Conservation (phyloP, 2,113 vertebrate genomes). For the Oenanthe melanoleuca region DNA sequence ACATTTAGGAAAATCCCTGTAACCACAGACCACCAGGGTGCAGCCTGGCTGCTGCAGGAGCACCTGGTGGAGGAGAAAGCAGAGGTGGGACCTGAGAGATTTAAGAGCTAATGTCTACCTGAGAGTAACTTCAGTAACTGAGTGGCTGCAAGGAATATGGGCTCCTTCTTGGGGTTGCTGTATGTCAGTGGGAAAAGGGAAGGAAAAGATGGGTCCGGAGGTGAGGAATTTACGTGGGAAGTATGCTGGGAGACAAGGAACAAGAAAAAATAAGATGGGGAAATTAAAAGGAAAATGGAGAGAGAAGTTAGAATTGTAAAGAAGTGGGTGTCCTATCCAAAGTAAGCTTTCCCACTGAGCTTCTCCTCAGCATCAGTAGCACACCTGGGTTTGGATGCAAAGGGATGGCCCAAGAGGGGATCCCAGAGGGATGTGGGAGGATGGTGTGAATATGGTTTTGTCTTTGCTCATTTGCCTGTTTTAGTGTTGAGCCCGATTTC, state of each 20-base stretch:
- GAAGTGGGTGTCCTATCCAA: neutral
- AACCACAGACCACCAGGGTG: neutral
- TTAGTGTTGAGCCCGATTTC: neutral
- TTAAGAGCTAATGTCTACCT: neutral
- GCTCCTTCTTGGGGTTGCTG: neutral
- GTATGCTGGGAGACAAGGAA: neutral
- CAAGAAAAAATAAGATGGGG: neutral
- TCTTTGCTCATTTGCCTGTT: neutral
- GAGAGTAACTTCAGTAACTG: neutral
- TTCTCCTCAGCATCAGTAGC: neutral
- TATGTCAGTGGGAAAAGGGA: neutral
- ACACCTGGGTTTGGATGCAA: neutral
- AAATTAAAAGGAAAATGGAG: neutral
- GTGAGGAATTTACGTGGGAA: neutral
- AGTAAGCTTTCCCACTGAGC: neutral
- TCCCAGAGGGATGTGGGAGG: neutral
- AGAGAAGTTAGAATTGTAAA: neutral
- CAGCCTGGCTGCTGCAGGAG: neutral
- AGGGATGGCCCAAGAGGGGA: neutral
- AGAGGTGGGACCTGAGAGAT: neutral
- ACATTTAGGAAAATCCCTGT: neutral
- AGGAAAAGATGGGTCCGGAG: neutral
- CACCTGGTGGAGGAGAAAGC: neutral
- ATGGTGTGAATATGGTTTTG: neutral
- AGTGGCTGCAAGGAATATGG: neutral